Conservation (phyloP, 92 coral and sea anemone genomes). For the Heliopora coerulea region DNA sequence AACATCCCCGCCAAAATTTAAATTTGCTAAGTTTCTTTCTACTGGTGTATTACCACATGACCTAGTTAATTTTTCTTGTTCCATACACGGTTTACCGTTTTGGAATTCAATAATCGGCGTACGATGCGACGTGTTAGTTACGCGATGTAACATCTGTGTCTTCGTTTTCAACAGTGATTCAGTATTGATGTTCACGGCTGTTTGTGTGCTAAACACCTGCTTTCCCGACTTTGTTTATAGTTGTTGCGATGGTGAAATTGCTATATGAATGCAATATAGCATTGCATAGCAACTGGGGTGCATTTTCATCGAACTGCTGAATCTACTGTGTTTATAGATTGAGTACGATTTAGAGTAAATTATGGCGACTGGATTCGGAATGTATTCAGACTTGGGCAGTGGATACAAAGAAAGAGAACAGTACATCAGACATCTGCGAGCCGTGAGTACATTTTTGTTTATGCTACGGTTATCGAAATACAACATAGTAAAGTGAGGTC, state of each 20-base stretch:
- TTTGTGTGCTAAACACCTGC: not conserved
- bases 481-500: not conserved
- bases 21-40: no score
- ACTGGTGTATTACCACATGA: no score
- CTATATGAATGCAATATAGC: not conserved
- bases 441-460: constrained; percentile 4
- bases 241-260: not conserved
- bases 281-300: not conserved
- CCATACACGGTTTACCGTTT: no score
- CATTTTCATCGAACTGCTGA: not conserved
- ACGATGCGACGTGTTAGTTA: no score
- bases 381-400: not conserved
- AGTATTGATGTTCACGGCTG: no score
- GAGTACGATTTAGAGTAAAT: not conserved
- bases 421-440: not conserved
- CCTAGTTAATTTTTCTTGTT: no score
- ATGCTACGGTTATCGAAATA: not conserved
- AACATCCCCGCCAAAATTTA: no score
- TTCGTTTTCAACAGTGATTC: no score
- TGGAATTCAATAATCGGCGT: no score
- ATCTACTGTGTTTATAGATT: not conserved
- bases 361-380: constrained; percentile 1
- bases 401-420: not conserved
- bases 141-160: no score
- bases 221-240: not conserved